Base-by-base conservation (phyloP, 2,113 vertebrate species). In the Canis aureus region DNA sequence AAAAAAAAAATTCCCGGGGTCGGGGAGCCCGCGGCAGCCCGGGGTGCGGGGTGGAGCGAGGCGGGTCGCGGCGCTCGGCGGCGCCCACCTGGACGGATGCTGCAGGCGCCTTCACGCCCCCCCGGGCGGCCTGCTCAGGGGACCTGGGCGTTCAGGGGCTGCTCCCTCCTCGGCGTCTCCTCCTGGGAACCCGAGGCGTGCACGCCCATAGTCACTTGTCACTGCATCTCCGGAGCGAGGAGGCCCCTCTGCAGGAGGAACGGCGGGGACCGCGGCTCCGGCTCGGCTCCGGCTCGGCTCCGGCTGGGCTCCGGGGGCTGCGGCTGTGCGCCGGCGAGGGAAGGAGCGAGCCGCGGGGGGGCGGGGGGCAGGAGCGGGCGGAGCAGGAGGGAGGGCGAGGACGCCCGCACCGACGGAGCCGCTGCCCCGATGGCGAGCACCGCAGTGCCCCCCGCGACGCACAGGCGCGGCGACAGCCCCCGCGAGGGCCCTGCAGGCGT, bases 351-450 rank as follows among this genome's bases (percentile, higher is more conserved):
- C 71, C 90, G 89, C 84, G 11, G 9, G 4, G 4, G 89, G 35
- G 60, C 67, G 91, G 43, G 43, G 43, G 79, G 32, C 93, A 88
- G 81, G 90, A 94, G 85, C 19, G 25, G 85, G 74, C 32, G 1
- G 71, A 25, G 8, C 62, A 89, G 93, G 49, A 66, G n/a, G 85
- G 57, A 76, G 94, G 88, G 51, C n/a, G 57, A 86, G 51, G 81
- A 71, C 89, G 98, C 96, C 98, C 99, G 94, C 98, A 96, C 98
- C 83, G 95, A 98, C 98, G 98, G 99, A 99, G 99, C 98, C 99
- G 99, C 97, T 99, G 98, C 99, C 99, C 99, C 98, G 98, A 96
- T 97, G 98, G 93, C 97, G 97, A 98, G 73, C 95, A 94, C 97
- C 76, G 97, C 98, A 97, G 91, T 94, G 97, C 78, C 97, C 92